phyloP scores from a whole-genome alignment of 2,888 invertebrate genomes.

The Scelioninae gen. 2 region DNA sequence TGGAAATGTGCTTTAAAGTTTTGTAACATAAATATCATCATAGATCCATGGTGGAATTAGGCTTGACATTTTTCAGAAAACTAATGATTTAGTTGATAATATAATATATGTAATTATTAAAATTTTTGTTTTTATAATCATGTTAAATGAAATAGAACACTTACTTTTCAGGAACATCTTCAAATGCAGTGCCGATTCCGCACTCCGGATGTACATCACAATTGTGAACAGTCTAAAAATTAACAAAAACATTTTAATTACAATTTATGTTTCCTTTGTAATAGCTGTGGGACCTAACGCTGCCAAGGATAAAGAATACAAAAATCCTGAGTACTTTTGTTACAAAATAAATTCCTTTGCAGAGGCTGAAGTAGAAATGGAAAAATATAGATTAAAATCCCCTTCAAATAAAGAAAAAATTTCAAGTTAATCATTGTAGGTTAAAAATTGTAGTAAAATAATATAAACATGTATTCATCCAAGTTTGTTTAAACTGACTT shows the following conservation, averaged over 20 bases:
- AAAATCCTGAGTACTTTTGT: conserved; percentile 92
- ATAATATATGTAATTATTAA: too few relatives aligned
- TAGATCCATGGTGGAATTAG: conserved; percentile 52
- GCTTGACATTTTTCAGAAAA: conserved; percentile 61
- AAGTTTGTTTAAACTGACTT: too few relatives aligned
- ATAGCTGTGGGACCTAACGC: conserved; percentile 85
- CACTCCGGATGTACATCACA: conserved; percentile 78
- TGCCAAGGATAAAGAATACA: conserved; percentile 83
- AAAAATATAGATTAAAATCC: conserved; percentile 83
- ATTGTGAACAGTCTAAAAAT: conserved; percentile 75
- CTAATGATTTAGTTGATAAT: too few relatives aligned
- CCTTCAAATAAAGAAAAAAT: conserved; percentile 38
- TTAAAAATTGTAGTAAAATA: not conserved
- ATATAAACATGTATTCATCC: too few relatives aligned
- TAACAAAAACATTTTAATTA: conserved; percentile 1
- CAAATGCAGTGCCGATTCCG: conserved; percentile 77
- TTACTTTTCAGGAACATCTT: conserved; percentile 75
- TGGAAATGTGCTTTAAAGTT: conserved; percentile 51
- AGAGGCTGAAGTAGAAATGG: conserved; percentile 92
- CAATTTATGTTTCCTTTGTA: too few relatives aligned
- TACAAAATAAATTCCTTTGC: conserved; percentile 86
- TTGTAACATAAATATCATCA: conserved; percentile 13
- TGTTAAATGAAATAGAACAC: conserved; percentile 56
- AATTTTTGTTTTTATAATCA: conserved; percentile 14
- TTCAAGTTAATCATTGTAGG: not conserved